Conservation (phyloP, 2,113 vertebrate species). For the Recurvirostra avosetta region DNA sequence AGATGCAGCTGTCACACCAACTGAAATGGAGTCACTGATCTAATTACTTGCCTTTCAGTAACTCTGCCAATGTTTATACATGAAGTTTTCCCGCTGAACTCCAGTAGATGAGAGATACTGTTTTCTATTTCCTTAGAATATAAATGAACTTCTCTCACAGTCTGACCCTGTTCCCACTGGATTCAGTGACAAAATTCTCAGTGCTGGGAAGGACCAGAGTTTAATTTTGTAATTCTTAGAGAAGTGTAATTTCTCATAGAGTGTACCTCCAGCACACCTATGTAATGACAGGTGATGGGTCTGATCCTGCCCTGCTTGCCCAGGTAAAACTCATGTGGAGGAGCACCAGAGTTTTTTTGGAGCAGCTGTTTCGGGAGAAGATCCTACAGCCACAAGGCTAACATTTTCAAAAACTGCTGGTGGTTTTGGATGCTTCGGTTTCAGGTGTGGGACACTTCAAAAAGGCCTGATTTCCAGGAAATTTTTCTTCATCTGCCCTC, state of each 20-base stretch:
- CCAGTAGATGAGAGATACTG: slow-evolving; percentile 44
- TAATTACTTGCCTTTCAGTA: slow-evolving; percentile 55
- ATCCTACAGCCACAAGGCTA: neutral
- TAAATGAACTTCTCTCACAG: slow-evolving; percentile 31
- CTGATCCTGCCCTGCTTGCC: neutral
- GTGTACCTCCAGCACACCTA: neutral
- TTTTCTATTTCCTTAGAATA: slow-evolving; percentile 61
- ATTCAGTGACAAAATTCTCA: neutral
- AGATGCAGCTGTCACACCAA: slow-evolving; percentile 48
- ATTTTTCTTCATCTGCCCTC: neutral
- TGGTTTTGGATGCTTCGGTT: slow-evolving; percentile 37
- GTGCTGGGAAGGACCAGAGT: neutral
- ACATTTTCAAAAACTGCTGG: neutral
- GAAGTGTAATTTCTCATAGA: neutral
- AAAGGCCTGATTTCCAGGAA: neutral
- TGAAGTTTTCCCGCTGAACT: slow-evolving; percentile 39
- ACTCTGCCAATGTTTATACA: slow-evolving; percentile 64
- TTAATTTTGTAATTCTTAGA: neutral
- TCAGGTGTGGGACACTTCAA: neutral
- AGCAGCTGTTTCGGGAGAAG: neutral
- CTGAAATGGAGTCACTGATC: slow-evolving; percentile 54
- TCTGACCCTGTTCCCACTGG: neutral
- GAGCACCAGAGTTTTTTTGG: neutral
- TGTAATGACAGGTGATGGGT: neutral
- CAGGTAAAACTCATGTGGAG: neutral